These are phyloP conservation scores for Brachyhypopomus gauderio DNA, from an alignment of 2,113 vertebrate genomes.

Conservation along the genomic window DNA sequence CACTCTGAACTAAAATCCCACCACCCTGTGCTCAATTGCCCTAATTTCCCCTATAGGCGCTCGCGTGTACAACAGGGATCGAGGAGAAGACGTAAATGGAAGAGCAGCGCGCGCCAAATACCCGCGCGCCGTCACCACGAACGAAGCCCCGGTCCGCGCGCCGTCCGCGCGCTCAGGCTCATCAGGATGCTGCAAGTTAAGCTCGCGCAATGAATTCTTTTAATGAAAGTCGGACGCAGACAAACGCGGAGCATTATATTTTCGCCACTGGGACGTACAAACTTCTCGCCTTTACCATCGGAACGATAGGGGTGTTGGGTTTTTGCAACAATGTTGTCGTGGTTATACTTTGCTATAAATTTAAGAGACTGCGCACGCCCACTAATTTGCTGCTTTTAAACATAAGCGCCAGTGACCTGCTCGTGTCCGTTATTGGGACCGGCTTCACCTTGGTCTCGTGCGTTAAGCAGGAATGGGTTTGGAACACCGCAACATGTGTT, in stretches of 20 bases:
- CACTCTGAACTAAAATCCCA: slow-evolving; percentile 28
- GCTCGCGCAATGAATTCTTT: slow-evolving; percentile 69
- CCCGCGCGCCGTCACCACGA: neutral
- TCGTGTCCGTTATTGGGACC: slow-evolving; percentile 80
- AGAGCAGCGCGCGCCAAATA: neutral
- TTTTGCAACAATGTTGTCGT: slow-evolving; percentile 84
- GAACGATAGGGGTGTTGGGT: slow-evolving; percentile 81
- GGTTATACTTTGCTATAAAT: slow-evolving; percentile 82
- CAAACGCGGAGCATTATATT: slow-evolving; percentile 59
- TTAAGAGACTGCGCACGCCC: slow-evolving; percentile 83
- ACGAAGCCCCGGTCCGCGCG: neutral
- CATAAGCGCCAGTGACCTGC: slow-evolving; percentile 84
- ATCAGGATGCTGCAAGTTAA: slow-evolving; percentile 59
- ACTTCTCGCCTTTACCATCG: slow-evolving; percentile 82
- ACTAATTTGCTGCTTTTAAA: slow-evolving; percentile 83
- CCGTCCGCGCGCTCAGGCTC: neutral
- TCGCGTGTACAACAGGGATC: slow-evolving; percentile 52
- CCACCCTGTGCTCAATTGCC: slow-evolving; percentile 49
- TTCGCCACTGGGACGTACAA: slow-evolving; percentile 84
- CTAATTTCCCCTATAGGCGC: slow-evolving; percentile 49
- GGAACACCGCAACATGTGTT: slow-evolving; percentile 80
- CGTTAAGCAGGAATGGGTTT: slow-evolving; percentile 81
- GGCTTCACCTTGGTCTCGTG: slow-evolving; percentile 86
- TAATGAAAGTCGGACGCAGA: slow-evolving; percentile 65
- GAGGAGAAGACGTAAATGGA: neutral